These are phyloP conservation scores for Peromyscus eremicus DNA, from an alignment of 2,797 vertebrate species.

Conservation along the genomic window DNA sequence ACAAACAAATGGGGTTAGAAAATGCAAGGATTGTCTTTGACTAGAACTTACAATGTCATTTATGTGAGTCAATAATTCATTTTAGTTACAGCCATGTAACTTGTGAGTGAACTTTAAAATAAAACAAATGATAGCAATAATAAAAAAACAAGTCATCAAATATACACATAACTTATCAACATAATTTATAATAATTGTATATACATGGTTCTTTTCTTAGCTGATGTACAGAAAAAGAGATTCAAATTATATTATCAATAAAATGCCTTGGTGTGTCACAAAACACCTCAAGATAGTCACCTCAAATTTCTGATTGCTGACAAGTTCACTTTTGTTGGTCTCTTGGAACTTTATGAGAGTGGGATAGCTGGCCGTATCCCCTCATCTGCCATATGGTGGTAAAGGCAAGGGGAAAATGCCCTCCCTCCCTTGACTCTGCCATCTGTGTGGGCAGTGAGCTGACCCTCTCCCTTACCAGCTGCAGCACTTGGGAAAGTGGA, in stretches of 20 bases:
- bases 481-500: neutral
- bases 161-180: neutral
- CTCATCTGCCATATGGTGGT: too few species aligned
- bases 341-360: neutral
- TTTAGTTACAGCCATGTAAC: neutral
- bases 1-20: slow-evolving; percentile 40
- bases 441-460: neutral
- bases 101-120: neutral
- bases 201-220: neutral
- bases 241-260: neutral
- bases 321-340: neutral
- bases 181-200: neutral
- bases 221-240: neutral
- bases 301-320: neutral
- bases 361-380: too few species aligned
- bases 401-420: too few species aligned
- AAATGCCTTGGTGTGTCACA: neutral
- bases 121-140: slow-evolving; percentile 9
- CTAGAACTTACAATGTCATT: slow-evolving; percentile 46
- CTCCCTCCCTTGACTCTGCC: too few species aligned
- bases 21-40: slow-evolving; percentile 7
- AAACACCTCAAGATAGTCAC: neutral
- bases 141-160: neutral
- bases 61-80: neutral
- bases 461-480: neutral